Percentiles rank a stretch among this genome's conserved stretches.
These are phyloP conservation scores for Alaudala cheleensis DNA, from an alignment of 2,113 vertebrate genomes.

Conservation along the genomic window DNA sequence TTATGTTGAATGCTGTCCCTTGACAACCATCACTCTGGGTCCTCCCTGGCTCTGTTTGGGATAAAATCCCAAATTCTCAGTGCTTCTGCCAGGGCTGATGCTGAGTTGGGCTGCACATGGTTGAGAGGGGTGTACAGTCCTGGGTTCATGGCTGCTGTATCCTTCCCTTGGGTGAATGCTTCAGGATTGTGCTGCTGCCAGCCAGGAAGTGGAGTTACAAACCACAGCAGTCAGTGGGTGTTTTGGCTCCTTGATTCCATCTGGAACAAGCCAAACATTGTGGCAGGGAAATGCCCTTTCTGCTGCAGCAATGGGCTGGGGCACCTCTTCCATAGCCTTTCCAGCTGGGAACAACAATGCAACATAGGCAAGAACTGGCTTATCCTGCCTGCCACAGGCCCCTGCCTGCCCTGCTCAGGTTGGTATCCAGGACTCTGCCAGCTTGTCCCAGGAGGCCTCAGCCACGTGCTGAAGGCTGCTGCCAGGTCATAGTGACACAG, in stretches of 20 bases:
- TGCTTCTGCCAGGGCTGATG: background rate
- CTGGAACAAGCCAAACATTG: background rate
- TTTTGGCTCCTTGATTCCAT: background rate
- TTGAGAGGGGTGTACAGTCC: background rate
- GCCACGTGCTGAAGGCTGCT: background rate
- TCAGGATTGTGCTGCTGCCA: rapidly evolving
- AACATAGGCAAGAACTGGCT: rapidly evolving
- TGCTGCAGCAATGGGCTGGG: too few relatives aligned
- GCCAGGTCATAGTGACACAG: background rate
- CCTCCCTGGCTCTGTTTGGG: background rate
- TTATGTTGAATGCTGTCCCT: background rate
- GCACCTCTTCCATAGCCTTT: background rate
- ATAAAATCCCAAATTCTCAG: background rate
- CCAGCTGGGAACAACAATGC: rapidly evolving
- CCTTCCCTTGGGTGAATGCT: rapidly evolving
- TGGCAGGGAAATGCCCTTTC: background rate
- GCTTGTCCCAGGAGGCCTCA: background rate
- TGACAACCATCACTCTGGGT: background rate
- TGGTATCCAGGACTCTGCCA: background rate
- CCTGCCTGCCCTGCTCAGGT: background rate
- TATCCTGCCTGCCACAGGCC: background rate
- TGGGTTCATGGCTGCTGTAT: background rate
- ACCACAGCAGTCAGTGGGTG: background rate
- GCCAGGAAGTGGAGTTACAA: background rate
- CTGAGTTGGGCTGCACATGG: rapidly evolving